phyloP scores from a whole-genome alignment of 2,797 vertebrate genomes.

The Mionectes olivaceus region DNA sequence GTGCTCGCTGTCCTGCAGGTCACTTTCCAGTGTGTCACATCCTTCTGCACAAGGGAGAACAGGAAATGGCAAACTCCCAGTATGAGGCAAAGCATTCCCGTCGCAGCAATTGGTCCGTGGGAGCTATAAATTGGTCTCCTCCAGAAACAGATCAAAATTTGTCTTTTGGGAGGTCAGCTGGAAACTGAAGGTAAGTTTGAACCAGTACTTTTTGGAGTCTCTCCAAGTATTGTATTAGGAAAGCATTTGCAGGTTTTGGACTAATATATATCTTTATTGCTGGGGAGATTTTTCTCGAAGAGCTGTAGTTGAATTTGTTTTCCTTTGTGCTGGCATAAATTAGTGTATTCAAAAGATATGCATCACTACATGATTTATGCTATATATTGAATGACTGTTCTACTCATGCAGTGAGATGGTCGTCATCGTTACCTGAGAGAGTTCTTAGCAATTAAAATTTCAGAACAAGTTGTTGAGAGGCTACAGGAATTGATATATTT shows the following conservation, averaged over 20 bases:
- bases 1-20: constrained; percentile 59
- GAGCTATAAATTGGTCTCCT: constrained; percentile 76
- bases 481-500: background rate
- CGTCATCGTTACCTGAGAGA: background rate
- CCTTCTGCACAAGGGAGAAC: constrained; percentile 77
- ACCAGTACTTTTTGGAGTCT: background rate
- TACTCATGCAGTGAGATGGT: background rate
- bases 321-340: background rate
- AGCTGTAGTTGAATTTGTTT: background rate
- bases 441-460: background rate
- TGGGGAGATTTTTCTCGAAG: background rate
- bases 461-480: background rate
- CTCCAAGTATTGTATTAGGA: background rate
- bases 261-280: background rate
- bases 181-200: constrained; percentile 75
- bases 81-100: constrained; percentile 78
- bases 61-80: constrained; percentile 80
- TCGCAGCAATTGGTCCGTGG: constrained; percentile 59
- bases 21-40: constrained; percentile 82
- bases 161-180: constrained; percentile 22
- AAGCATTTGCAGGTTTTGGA: background rate
- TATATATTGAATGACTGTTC: background rate
- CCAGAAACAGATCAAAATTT: constrained; percentile 75
- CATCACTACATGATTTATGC: background rate
- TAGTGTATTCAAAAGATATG: background rate